Base-by-base conservation (phyloP, 2,113 vertebrate genomes). In the Chrysemys picta region DNA sequence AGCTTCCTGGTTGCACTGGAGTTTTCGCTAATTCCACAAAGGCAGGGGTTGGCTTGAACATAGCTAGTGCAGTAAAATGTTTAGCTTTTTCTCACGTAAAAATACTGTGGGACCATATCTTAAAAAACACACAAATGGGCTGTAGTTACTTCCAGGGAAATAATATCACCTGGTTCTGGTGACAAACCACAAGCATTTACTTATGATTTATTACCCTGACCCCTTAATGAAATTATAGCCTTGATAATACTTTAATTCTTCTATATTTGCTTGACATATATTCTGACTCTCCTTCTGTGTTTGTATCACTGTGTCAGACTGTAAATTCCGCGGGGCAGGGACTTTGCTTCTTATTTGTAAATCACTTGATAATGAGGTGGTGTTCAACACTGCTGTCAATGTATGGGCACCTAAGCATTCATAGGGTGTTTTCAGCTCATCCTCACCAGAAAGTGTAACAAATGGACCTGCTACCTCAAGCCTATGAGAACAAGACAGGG, bases 401-500 rank as follows among this genome's bases (percentile, higher is more conserved):
- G 24, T 92, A 59, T 49, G 87, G 86, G 8, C 88, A 5, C 85
- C 57, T 96, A 89, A 96, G 81, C 78, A 45, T 85, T 93, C 82
- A 50, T 17, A 81, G 84, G 80, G 89, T 93, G 85, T 96, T 88
- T 94, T 84, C 87, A 89, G 57, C 87, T 85, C 78, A 90, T 93
- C 52, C 80, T 95, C 86, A 90, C 94, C 96, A 96, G 89, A 89
- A 93, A 8, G 82, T 52, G 19, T 87, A 88, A 88, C 94, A 95
- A 91, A 96, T 97, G 94, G 93, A 95, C 59, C 81, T 84, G 65
- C 82, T 94, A 91, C 49, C 80, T 59, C 87, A 95, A 94, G 52
- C 69, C 72, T 94, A 82, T 78, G 83, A 89, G 95, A 94, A 59
- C 45, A 93, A 59, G 89, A 42, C 42, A 94, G 80, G 84, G 65